Conservation (phyloP, 2,113 vertebrate genomes). For the Cottus gobio region DNA sequence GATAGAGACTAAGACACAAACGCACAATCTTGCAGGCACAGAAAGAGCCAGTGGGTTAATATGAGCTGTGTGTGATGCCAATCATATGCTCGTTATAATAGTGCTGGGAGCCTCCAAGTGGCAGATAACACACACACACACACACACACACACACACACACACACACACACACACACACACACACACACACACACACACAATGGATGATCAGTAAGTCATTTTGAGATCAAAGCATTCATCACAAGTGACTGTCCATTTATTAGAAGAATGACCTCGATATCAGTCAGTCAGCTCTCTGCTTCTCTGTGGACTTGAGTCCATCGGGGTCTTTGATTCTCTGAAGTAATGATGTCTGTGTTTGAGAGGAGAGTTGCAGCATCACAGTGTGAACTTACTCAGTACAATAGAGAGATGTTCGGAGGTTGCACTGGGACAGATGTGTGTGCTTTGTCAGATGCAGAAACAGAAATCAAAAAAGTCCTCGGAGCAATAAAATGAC, state of each 20-base stretch:
- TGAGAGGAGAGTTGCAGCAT: neutral
- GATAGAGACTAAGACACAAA: slow-evolving; percentile 32
- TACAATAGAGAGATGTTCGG: neutral
- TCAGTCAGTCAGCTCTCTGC: slow-evolving; percentile 23
- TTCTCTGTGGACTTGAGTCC: slow-evolving; percentile 4
- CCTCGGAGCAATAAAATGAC: neutral
- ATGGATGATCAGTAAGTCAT: slow-evolving; percentile 63
- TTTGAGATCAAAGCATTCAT: slow-evolving; percentile 67
- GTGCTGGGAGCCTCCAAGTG: slow-evolving; percentile 77
- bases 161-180: slow-evolving; percentile 50
- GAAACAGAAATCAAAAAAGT: neutral
- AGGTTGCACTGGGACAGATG: slow-evolving; percentile 10
- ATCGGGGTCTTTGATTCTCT: neutral
- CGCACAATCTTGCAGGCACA: slow-evolving; percentile 45
- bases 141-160: slow-evolving; percentile 48
- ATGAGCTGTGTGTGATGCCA: slow-evolving; percentile 76
- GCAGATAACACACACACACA: slow-evolving; percentile 67
- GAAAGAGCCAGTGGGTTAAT: slow-evolving; percentile 74
- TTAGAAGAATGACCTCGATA: slow-evolving; percentile 47
- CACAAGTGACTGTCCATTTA: slow-evolving; percentile 58
- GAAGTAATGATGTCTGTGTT: neutral
- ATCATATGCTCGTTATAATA: slow-evolving; percentile 81
- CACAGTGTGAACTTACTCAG: neutral
- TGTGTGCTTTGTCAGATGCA: slow-evolving; percentile 9
- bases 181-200: slow-evolving; percentile 43